Evolutionary conservation across 2,888 invertebrate species (phyloP).

Genomic region (Congeria kusceri): DNA sequence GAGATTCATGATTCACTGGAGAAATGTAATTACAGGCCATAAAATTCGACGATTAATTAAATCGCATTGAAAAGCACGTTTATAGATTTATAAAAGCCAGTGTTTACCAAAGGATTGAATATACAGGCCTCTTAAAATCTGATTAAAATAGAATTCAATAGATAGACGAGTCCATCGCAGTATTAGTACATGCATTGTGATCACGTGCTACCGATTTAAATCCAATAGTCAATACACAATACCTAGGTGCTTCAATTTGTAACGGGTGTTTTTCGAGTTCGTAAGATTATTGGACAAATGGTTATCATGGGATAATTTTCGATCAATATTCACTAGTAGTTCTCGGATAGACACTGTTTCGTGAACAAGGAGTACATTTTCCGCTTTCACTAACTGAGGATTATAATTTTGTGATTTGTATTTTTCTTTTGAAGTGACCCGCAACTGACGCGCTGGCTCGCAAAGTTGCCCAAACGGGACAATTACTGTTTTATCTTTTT

Average conservation of each 20-base stretch:
- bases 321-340: slow-evolving; percentile 33
- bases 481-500: background rate
- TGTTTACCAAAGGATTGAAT: no score
- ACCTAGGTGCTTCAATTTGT: slow-evolving; percentile 1
- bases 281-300: slow-evolving; percentile 28
- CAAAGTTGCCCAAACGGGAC: slow-evolving; percentile 30
- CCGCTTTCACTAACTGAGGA: background rate
- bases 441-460: slow-evolving; percentile 46
- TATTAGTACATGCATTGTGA: background rate
- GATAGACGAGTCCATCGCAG: no score
- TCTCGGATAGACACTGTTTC: slow-evolving; percentile 9
- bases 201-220: slow-evolving; percentile 4
- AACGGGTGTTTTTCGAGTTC: slow-evolving; percentile 1
- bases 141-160: no score
- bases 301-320: slow-evolving; percentile 29
- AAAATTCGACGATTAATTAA: no score
- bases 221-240: slow-evolving; percentile 3
- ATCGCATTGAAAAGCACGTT: no score
- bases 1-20: no score
- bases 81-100: no score
- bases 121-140: no score
- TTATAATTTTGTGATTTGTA: background rate
- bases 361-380: background rate
- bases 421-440: background rate
- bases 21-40: no score